Percentiles rank a stretch among this genome's conserved stretches.
Conservation (phyloP, 2,797 vertebrate species). For the Schizopygopsis malacanthus region DNA sequence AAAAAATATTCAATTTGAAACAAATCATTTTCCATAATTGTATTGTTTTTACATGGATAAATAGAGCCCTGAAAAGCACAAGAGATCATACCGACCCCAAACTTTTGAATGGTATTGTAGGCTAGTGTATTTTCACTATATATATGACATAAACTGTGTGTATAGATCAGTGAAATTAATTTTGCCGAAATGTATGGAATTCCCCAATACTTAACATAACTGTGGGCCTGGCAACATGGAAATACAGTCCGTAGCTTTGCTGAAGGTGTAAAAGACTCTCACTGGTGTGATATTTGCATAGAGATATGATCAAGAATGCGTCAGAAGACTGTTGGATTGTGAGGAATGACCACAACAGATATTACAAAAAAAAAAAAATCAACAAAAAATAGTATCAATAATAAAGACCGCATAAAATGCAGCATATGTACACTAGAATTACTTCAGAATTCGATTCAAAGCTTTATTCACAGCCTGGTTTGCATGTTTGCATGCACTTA, state of each 20-base stretch:
- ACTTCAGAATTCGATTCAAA: neutral
- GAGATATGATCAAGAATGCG: slow-evolving; percentile 31
- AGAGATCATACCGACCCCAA: neutral
- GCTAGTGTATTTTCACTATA: neutral
- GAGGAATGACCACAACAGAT: neutral
- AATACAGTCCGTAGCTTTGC: neutral
- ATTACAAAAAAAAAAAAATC: neutral
- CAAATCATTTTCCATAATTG: neutral
- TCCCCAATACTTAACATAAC: slow-evolving; percentile 19
- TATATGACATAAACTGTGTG: neutral
- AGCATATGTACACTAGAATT: neutral
- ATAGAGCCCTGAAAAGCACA: neutral
- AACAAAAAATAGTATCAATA: neutral
- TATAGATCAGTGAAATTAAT: neutral
- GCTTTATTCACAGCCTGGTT: slow-evolving; percentile 11
- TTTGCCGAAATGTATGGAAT: slow-evolving; percentile 37
- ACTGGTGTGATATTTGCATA: slow-evolving; percentile 34
- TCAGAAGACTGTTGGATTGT: neutral
- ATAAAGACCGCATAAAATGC: neutral
- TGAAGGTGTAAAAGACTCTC: neutral
- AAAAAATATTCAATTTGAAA: neutral
- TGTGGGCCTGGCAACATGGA: neutral
- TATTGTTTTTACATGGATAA: neutral
- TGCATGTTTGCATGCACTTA: slow-evolving; percentile 1
- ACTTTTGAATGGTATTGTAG: neutral